Conservation (phyloP, 2,113 vertebrate genomes). For the Alligator sinensis region DNA sequence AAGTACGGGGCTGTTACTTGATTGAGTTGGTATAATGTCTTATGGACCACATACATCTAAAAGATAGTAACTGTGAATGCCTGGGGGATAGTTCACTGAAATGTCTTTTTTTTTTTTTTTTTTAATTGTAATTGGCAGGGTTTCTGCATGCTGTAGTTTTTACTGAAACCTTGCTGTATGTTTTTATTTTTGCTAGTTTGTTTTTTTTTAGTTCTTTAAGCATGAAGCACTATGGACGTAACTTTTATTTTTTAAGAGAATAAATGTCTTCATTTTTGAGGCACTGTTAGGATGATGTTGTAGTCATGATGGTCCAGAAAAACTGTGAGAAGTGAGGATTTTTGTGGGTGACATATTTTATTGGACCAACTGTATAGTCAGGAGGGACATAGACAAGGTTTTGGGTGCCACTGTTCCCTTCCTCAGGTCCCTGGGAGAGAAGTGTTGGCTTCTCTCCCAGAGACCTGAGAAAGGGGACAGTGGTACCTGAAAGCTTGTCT, state of each 20-base stretch:
- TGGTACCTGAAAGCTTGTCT: too few relatives aligned
- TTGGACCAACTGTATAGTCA: too few relatives aligned
- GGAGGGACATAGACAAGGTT: too few relatives aligned
- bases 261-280: not conserved
- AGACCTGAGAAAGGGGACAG: too few relatives aligned
- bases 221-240: not conserved
- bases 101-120: fast-evolving
- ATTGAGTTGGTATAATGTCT: not conserved
- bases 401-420: too few relatives aligned
- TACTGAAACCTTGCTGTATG: not conserved
- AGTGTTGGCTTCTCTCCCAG: too few relatives aligned
- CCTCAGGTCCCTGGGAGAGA: too few relatives aligned
- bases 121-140: not conserved
- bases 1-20: fast-evolving
- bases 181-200: not conserved
- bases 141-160: fast-evolving
- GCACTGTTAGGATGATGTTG: too few relatives aligned
- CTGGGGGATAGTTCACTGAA: not conserved
- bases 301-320: too few relatives aligned
- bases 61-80: not conserved
- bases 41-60: not conserved
- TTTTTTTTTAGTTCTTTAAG: not conserved
- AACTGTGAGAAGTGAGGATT: too few relatives aligned
- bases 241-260: not conserved
- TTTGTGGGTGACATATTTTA: too few relatives aligned